These are phyloP conservation scores for Camelus dromedarius DNA, from an alignment of 2,113 vertebrate species.

Conservation along the genomic window DNA sequence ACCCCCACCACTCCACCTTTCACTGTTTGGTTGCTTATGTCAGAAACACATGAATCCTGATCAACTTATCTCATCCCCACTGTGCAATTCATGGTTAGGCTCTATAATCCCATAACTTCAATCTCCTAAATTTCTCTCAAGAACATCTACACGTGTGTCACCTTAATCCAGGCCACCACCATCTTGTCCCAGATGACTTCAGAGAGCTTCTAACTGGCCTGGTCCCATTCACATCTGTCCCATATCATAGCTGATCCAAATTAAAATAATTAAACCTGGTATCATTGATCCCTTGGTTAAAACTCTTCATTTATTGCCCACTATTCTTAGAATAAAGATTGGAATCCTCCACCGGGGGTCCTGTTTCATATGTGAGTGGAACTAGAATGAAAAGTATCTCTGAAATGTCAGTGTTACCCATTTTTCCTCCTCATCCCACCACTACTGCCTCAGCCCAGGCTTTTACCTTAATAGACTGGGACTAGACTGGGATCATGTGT, in stretches of 20 bases:
- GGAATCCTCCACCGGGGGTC: neutral
- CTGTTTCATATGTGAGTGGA: neutral
- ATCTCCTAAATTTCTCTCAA: neutral
- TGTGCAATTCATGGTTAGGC: neutral
- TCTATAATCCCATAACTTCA: neutral
- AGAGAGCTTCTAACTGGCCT: neutral
- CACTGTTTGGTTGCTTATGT: neutral
- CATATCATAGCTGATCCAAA: neutral
- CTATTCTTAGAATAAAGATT: conserved; percentile 23
- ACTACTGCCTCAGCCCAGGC: neutral
- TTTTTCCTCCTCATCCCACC: neutral
- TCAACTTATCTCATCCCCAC: neutral
- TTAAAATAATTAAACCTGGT: neutral
- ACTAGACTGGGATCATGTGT: neutral
- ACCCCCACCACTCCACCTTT: no score
- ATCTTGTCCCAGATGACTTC: neutral
- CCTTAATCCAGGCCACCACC: neutral
- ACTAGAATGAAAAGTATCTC: neutral
- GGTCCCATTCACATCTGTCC: neutral
- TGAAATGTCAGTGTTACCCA: neutral
- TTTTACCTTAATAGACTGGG: neutral
- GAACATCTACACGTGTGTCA: neutral
- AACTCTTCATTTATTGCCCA: neutral
- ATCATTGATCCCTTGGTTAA: neutral
- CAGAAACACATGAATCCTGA: neutral